A percentile compares a stretch with the other conserved stretches of the same genome.
phyloP scores from a whole-genome alignment of 2,113 vertebrate genomes.

The Muntiacus muntjak region DNA sequence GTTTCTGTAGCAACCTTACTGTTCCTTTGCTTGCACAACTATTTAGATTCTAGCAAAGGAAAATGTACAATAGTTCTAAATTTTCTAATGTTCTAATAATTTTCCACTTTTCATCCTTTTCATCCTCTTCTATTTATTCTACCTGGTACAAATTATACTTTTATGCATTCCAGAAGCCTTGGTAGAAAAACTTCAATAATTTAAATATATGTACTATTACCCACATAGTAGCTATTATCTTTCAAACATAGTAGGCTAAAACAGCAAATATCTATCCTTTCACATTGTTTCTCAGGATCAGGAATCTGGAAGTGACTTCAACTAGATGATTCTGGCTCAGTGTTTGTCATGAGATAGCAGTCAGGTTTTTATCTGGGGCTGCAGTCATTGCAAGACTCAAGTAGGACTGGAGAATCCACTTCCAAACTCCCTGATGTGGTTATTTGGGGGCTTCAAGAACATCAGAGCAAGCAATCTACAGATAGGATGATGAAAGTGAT shows the following conservation, averaged over 20 bases:
- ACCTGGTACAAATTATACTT: neutral
- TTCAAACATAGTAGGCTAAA: neutral
- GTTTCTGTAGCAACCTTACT: slow-evolving; percentile 53
- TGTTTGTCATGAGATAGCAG: neutral
- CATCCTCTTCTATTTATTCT: neutral
- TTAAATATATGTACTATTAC: neutral
- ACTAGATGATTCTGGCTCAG: neutral
- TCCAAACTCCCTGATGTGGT: neutral
- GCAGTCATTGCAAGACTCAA: neutral
- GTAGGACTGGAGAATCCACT: neutral
- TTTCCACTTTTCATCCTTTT: neutral
- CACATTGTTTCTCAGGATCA: neutral
- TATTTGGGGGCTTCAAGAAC: neutral
- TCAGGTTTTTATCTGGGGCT: neutral
- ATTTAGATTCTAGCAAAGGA: neutral
- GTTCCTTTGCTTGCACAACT: neutral
- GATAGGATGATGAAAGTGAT: neutral
- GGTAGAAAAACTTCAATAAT: neutral
- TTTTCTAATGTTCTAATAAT: neutral
- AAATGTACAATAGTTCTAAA: neutral
- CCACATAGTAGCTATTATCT: neutral
- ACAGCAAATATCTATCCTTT: neutral
- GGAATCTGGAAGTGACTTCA: neutral
- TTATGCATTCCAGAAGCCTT: neutral
- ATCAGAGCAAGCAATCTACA: neutral